Evolutionary conservation across 2,888 invertebrate genomes (phyloP), one percentile per base, ranked within the genome.

Genomic region (Ochlodes sylvanus): DNA sequence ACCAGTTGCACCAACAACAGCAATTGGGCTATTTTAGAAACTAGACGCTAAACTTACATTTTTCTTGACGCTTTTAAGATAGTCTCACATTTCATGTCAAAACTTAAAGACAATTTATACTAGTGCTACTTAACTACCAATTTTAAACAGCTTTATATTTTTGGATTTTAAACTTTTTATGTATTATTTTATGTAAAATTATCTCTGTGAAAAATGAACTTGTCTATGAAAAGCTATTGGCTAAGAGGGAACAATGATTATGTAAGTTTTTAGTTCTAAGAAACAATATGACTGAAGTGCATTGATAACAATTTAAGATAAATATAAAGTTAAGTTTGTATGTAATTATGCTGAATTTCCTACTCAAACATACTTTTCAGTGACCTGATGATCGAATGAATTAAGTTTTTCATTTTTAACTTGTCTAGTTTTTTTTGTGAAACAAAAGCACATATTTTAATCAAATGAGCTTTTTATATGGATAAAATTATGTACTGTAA

Each of bases 1-100:
- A 90, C 17, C 92, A 92, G 72, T 73, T 93, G 69, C 92, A 92
- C 62, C 89, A 90, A 66, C 92, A 92, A 63, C 87, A 90, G 15
- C 76, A 77, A 50, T 65, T 77, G 14, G 77, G 76, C 14, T 78
- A 76, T 52, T 77, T 74, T 65, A 77, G 77, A 65, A 75, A 73
- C 69, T 76, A 69, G 61, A 38, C 7, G 1, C 19, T 32, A 9
- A 19, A 19, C 10, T 12, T 12, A 0, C 10, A 12, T 38, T 9
- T 10, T 12, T 38, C 38, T 38, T 12, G 38, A 38, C 12, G 38
- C 38, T 38, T 38, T 38, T 12, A 9, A 38, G 38, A 38, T 12
- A 38, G 12, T 9, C 27, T 27, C 27, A 27, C 27, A 27, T 27
- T 38, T 3, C 12, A 38, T 38, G 38, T 38, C 10, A 9, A 38